Base-by-base conservation (phyloP, 2,113 vertebrate genomes). In the Petrocephalus zakoni region DNA sequence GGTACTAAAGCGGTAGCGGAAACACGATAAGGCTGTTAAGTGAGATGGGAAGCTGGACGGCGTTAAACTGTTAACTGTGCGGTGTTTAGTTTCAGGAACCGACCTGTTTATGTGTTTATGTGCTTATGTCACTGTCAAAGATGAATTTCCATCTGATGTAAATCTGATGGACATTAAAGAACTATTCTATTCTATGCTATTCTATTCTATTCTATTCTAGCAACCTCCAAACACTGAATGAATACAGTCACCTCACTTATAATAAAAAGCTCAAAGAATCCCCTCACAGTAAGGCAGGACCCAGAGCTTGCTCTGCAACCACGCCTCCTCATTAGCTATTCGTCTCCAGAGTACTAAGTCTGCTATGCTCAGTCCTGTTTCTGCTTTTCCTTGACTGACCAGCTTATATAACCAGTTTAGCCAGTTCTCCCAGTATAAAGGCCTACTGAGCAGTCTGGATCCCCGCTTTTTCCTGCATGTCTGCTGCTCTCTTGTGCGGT, bases 11-110 rank as follows among this genome's bases (percentile, higher is more conserved):
- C 83, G 34, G 47, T 34, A 53, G 83, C 83, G 47, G 83, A 85
- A 83, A 83, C 49, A 49, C 46, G 81, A 83, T 83, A 49, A 22
- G 19, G 81, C 46, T 83, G 78, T 46, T 82, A 82, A 82, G 78
- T 47, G 78, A 82, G 81, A 83, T 46, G 37, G 49, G 21, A 49
- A 49, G 17, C 37, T 83, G 47, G 37, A 83, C 42, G 19, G 81
- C 19, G 37, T n/a, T 83, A 83, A 22, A 47, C 81, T 49, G 46
- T 49, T n/a, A 83, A 49, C 42, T 83, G 17, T 3, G n/a, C 2
- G 34, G 75, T 21, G 49, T 42, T 49, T 42, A 49, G 81, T 83
- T 83, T 49, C 22, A 47, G 46, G 37, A 83, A 22, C 81, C 81
- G n/a, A 46, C 37, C 37, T 47, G 81, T n/a, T n/a, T n/a, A n/a